phyloP scores from a whole-genome alignment of 2,797 vertebrate species.

The Scolopax rusticola region DNA sequence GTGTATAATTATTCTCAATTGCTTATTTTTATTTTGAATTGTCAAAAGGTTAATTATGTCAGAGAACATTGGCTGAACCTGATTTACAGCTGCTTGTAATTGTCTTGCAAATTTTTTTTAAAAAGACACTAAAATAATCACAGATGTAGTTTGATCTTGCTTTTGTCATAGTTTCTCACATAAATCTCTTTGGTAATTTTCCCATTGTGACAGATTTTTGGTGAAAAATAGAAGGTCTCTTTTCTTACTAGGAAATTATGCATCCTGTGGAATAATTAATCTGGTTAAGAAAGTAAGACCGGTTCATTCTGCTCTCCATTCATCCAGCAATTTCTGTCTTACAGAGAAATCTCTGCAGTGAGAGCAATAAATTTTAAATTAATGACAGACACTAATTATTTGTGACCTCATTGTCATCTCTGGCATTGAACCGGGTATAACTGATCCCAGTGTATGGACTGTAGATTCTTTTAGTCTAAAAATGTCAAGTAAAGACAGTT shows the following conservation, averaged over 20 bases:
- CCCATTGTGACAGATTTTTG: constrained; percentile 17
- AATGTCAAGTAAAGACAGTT: background rate
- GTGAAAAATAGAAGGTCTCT: constrained; percentile 27
- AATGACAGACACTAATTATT: constrained; percentile 57
- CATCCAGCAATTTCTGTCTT: constrained; percentile 14
- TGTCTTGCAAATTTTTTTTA: background rate
- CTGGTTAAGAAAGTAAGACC: constrained; percentile 18
- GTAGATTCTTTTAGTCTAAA: constrained; percentile 6
- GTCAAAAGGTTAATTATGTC: constrained; percentile 9
- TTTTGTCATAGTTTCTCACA: constrained; percentile 8
- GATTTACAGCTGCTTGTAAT: constrained; percentile 21
- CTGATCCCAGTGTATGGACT: background rate
- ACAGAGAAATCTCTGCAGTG: constrained; percentile 27
- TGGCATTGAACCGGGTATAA: background rate
- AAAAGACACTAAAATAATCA: background rate
- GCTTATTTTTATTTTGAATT: constrained; percentile 1
- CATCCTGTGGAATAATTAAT: constrained; percentile 48
- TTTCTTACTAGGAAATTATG: constrained; percentile 45
- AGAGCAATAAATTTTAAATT: constrained; percentile 31
- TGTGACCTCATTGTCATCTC: constrained; percentile 62
- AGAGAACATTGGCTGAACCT: background rate
- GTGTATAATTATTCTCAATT: background rate
- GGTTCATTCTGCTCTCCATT: constrained; percentile 2
- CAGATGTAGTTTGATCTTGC: background rate
- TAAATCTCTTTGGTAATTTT: constrained; percentile 46